Evolutionary conservation across 2,113 vertebrate genomes (phyloP).

Genomic region (Brachypodius melanocephalos): DNA sequence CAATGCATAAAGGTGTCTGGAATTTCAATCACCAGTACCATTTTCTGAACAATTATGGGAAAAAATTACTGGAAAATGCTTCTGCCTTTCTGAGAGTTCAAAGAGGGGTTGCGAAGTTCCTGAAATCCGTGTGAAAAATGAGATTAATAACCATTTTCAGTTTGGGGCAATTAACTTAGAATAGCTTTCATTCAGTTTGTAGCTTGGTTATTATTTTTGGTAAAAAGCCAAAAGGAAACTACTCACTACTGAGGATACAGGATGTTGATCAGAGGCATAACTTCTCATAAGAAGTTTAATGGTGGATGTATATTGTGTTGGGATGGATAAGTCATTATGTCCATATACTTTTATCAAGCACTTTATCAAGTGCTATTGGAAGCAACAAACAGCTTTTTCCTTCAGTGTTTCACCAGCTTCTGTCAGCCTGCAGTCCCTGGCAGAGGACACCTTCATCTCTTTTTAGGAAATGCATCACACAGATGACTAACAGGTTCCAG

Average conservation of each 20-base stretch:
- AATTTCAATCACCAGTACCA: background rate
- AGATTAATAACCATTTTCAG: background rate
- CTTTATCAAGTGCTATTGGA: background rate
- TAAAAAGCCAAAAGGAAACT: slow-evolving; percentile 8
- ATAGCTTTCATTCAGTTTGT: background rate
- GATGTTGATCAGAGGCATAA: background rate
- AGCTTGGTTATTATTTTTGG: background rate
- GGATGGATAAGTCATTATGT: background rate
- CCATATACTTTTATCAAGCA: background rate
- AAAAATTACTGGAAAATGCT: slow-evolving; percentile 53
- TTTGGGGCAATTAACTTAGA: background rate
- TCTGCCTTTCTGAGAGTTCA: slow-evolving; percentile 54
- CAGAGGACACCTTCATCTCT: background rate
- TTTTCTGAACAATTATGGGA: slow-evolving; percentile 67
- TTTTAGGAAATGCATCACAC: slow-evolving; percentile 3
- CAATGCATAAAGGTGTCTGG: slow-evolving; percentile 35
- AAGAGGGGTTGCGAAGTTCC: slow-evolving; percentile 59
- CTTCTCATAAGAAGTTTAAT: background rate
- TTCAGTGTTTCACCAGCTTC: background rate
- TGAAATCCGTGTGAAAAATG: slow-evolving; percentile 1
- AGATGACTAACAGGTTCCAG: background rate
- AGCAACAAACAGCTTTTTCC: background rate
- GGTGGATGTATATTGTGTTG: background rate
- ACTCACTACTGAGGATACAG: background rate
- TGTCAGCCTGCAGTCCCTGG: background rate